Base-by-base conservation (phyloP, 2,888 invertebrate genomes). In the Clivina fossor region DNA sequence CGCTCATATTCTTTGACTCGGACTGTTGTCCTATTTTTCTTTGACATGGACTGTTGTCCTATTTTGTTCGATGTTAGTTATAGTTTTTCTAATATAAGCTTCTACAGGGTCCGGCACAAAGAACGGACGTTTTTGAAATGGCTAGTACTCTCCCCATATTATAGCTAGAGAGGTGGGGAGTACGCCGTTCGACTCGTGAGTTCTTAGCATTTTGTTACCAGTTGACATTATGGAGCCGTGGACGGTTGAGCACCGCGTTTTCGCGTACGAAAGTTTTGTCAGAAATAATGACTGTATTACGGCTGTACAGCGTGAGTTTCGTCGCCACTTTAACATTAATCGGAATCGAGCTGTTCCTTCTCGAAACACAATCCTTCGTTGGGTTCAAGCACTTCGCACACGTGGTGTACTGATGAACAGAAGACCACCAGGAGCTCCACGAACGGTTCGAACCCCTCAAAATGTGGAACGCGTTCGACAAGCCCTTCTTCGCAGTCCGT, bases 181-280 rank as follows among this genome's bases (percentile, higher is more conserved):
- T n/a, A n/a, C n/a, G n/a, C n/a, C n/a, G n/a, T n/a, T n/a, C n/a
- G n/a, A n/a, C n/a, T n/a, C n/a, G n/a, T n/a, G n/a, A n/a, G n/a
- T n/a, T n/a, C n/a, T n/a, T n/a, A n/a, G n/a, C n/a, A n/a, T n/a
- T n/a, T n/a, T n/a, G n/a, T n/a, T n/a, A n/a, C n/a, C n/a, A n/a
- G n/a, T n/a, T n/a, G n/a, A n/a, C n/a, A n/a, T n/a, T 38, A 59
- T 58, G 56, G 54, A 56, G 24, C 54, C 8, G 26, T 61, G 60
- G 51, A 58, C 57, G n/a, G 41, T 57, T 9, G 51, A 55, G 38
- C 56, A 61, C 26, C 55, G 59, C 30, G 57, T 59, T 57, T 59
- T 59, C 47, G 53, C 49, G 7, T 55, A 47, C 37, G 56, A 60
- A 18, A 24, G 16, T 35, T 55, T 56, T 24, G 37, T 56, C 32